phyloP scores from a whole-genome alignment of 35 echinoderm and acorn worm species.

The Holothuria glaberrima region DNA sequence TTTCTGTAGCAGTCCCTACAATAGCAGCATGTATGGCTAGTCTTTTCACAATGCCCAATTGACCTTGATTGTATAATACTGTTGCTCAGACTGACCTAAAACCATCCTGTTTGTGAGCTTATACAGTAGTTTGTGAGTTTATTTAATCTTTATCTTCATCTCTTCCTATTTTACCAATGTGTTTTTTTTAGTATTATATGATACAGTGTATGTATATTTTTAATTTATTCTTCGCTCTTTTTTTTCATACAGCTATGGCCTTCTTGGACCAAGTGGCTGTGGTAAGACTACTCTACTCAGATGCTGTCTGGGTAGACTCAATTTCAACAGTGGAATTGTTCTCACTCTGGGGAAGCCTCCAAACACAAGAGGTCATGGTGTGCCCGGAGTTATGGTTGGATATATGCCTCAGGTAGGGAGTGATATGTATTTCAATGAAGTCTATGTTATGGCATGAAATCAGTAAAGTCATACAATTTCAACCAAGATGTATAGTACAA shows the following conservation, averaged over 20 bases:
- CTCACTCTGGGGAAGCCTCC: slow-evolving; percentile 81
- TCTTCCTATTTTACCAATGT: no score
- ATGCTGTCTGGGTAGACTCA: slow-evolving; percentile 82
- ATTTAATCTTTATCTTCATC: no score
- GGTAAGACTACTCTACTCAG: slow-evolving; percentile 94
- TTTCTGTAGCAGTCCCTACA: no score
- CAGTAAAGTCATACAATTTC: background rate
- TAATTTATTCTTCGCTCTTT: background rate
- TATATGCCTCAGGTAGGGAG: slow-evolving; percentile 97
- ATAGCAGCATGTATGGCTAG: no score
- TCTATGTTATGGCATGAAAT: background rate
- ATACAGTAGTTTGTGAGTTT: no score
- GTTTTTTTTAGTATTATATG: no score
- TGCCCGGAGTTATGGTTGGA: slow-evolving; percentile 88
- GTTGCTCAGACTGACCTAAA: no score
- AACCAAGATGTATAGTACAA: background rate
- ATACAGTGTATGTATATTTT: no score
- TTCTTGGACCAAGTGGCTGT: slow-evolving; percentile 95
- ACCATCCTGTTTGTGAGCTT: no score
- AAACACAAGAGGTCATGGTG: slow-evolving; percentile 80
- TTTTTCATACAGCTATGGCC: slow-evolving; percentile 74
- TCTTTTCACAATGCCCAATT: no score
- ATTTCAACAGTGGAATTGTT: slow-evolving; percentile 72
- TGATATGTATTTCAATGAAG: background rate
- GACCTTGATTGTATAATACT: no score